Conservation (phyloP, 1,140 invertebrate genomes). For the Drosophila fuyamai region DNA sequence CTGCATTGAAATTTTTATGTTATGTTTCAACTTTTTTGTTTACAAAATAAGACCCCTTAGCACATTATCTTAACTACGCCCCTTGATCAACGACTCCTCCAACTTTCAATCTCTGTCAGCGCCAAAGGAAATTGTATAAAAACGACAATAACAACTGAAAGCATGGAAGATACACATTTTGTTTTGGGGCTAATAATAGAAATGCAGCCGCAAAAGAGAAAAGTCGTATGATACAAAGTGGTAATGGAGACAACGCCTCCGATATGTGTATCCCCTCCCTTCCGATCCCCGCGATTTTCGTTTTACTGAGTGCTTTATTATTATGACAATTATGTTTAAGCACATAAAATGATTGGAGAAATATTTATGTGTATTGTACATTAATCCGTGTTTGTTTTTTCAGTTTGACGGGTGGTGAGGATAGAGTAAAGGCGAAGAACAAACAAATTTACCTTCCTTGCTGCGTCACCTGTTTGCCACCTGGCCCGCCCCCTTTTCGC, state of each 20-base stretch:
- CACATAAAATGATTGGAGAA: slow-evolving; percentile 57
- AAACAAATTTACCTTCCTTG: slow-evolving; percentile 39
- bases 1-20: not conserved
- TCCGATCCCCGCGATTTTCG: slow-evolving; percentile 5
- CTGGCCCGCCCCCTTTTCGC: slow-evolving; percentile 9
- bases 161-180: slow-evolving; percentile 60
- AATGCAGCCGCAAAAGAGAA: slow-evolving; percentile 34
- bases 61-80: slow-evolving; percentile 10
- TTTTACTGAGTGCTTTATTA: slow-evolving; percentile 25
- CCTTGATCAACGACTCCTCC: slow-evolving; percentile 26
- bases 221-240: slow-evolving; percentile 38
- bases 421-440: slow-evolving; percentile 35
- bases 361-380: slow-evolving; percentile 49
- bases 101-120: slow-evolving; percentile 50
- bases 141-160: slow-evolving; percentile 30
- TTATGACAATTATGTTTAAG: slow-evolving; percentile 50
- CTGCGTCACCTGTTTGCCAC: slow-evolving; percentile 68
- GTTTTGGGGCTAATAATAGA: slow-evolving; percentile 40
- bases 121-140: slow-evolving; percentile 42
- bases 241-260: slow-evolving; percentile 62
- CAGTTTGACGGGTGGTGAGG: slow-evolving; percentile 11
- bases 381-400: slow-evolving; percentile 48
- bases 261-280: slow-evolving; percentile 10
- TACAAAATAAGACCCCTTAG: not conserved
- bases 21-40: not conserved